These are phyloP conservation scores for Herpetotheres cachinnans DNA, from an alignment of 2,113 vertebrate species.

Conservation along the genomic window DNA sequence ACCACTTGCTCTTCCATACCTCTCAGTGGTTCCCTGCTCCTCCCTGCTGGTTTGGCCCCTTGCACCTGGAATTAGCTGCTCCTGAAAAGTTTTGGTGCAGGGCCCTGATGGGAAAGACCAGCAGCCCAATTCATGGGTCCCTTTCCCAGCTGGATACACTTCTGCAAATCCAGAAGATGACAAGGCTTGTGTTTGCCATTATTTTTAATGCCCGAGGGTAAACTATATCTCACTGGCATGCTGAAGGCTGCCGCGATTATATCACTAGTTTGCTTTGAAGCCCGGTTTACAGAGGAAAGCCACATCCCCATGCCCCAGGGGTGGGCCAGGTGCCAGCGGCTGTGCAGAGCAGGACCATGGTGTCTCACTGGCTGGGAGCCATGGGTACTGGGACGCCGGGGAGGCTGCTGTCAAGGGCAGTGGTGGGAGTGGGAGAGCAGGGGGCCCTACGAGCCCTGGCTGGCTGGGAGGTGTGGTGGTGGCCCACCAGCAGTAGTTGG, in stretches of 20 bases:
- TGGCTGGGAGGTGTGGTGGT: neutral
- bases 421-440: neutral
- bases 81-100: neutral
- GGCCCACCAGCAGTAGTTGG: neutral
- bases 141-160: neutral
- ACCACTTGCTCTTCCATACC: neutral
- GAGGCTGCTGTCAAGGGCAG: neutral
- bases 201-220: neutral
- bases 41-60: too few species aligned
- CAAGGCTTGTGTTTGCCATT: neutral
- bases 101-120: neutral
- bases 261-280: neutral
- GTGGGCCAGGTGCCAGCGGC: accelerated
- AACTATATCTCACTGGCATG: neutral
- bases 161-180: neutral
- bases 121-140: neutral
- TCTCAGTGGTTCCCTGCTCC: neutral
- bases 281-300: neutral
- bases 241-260: neutral
- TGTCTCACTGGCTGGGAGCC: neutral
- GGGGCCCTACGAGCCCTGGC: accelerated
- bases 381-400: neutral
- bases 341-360: accelerated
- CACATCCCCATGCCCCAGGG: neutral
- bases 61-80: neutral